Evolutionary conservation across 2,113 vertebrate genomes (phyloP).

Genomic region (Actenoides lindsayi): DNA sequence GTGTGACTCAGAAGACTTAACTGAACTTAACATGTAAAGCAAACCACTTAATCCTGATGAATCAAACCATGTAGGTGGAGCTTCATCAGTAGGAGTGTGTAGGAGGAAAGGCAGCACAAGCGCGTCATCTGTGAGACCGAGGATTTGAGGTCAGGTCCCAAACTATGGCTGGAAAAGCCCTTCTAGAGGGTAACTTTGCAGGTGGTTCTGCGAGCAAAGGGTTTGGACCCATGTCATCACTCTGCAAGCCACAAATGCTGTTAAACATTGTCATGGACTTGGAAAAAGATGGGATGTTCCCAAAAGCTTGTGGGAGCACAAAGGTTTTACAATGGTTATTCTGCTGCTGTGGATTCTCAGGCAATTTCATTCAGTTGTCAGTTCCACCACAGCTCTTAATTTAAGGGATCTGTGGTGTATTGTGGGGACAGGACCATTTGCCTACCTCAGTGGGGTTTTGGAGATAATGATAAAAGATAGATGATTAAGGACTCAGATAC

Average conservation of each 20-base stretch:
- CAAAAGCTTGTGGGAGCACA: neutral
- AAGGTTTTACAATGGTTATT: neutral
- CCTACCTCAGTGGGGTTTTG: neutral
- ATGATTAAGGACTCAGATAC: neutral
- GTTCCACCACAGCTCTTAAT: neutral
- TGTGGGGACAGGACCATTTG: neutral
- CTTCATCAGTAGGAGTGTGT: neutral
- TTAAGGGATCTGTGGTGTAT: neutral
- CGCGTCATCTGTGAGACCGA: neutral
- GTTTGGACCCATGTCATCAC: neutral
- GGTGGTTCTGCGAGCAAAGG: neutral
- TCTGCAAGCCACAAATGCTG: neutral
- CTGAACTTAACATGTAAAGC: neutral
- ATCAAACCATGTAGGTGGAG: slow-evolving; percentile 11
- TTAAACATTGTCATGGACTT: neutral
- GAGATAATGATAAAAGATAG: neutral
- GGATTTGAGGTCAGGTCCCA: neutral
- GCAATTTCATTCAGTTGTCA: neutral
- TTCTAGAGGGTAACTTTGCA: neutral
- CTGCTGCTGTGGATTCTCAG: neutral
- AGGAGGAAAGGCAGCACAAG: neutral
- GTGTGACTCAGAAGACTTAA: neutral
- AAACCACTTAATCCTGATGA: neutral
- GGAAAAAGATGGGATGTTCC: neutral
- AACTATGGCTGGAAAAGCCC: neutral